These are phyloP conservation scores for Acleris cristana DNA, from an alignment of 2,888 invertebrate genomes.

Conservation along the genomic window DNA sequence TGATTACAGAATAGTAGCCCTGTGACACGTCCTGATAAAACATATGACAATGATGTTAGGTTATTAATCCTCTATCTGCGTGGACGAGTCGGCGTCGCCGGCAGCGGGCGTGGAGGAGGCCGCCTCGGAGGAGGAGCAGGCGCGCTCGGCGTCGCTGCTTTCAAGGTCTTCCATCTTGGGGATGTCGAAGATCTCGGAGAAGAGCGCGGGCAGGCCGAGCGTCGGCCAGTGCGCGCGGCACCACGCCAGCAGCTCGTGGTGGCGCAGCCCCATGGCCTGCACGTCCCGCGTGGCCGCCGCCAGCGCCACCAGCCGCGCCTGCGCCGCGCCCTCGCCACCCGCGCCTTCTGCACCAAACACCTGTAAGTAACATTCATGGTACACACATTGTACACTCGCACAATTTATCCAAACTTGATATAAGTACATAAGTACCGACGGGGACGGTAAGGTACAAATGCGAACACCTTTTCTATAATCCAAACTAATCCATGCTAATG, in stretches of 20 bases:
- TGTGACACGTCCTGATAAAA: no score
- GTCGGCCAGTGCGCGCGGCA: constrained; percentile 94
- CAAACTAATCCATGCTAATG: no score
- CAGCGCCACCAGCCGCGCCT: constrained; percentile 55
- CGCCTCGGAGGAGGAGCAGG: constrained; percentile 34
- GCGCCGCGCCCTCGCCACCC: background rate
- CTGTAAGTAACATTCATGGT: background rate
- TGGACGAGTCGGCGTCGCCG: constrained; percentile 6
- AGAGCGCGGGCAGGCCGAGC: constrained; percentile 94
- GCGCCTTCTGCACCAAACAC: constrained; percentile 7
- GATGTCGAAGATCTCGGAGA: constrained; percentile 98
- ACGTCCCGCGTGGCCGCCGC: constrained; percentile 85
- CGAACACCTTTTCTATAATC: no score
- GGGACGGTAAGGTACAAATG: no score
- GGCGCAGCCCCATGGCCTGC: constrained; percentile 90
- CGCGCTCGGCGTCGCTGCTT: constrained; percentile 43
- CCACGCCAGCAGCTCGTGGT: constrained; percentile 94
- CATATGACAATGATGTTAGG: background rate
- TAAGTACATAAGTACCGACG: no score
- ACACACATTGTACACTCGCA: no score
- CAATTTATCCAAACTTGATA: no score
- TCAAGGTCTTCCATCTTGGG: constrained; percentile 82
- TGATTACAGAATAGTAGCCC: no score
- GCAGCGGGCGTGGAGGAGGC: constrained; percentile 32
- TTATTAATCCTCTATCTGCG: constrained; percentile 27